phyloP scores from a whole-genome alignment of 2,797 vertebrate genomes.

The Pipistrellus pipistrellus region DNA sequence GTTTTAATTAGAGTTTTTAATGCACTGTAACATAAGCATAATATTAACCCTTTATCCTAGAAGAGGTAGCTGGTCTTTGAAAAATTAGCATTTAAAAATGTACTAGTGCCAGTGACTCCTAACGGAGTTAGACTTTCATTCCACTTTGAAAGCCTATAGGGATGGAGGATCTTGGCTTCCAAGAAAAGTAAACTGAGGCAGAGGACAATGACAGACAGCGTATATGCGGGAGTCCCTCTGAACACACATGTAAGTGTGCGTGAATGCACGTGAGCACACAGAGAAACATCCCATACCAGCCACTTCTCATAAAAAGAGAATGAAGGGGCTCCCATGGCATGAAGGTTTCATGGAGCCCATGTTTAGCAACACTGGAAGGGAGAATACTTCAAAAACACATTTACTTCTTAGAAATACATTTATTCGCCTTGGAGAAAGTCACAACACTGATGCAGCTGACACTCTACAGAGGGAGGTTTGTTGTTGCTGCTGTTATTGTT shows the following conservation, averaged over 20 bases:
- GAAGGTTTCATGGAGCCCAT: neutral
- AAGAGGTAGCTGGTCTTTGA: constrained; percentile 94
- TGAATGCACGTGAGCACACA: neutral
- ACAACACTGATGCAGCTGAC: neutral
- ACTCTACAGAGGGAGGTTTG: constrained; percentile 75
- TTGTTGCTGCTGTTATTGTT: constrained; percentile 81
- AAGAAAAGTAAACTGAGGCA: constrained; percentile 70
- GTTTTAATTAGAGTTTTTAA: constrained; percentile 99
- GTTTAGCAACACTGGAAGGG: neutral
- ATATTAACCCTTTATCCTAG: constrained; percentile 99
- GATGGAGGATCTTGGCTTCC: constrained; percentile 70
- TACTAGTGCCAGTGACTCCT: constrained; percentile 82
- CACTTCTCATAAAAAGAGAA: constrained; percentile 72
- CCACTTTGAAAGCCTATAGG: constrained; percentile 58
- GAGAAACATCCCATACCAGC: neutral
- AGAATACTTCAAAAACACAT: neutral
- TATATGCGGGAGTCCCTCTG: constrained; percentile 48
- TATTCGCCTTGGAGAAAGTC: constrained; percentile 65
- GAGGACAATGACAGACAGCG: neutral
- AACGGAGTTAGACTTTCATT: constrained; percentile 79
- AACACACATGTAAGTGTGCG: neutral
- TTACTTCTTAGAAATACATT: constrained; percentile 16
- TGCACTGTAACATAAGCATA: constrained; percentile 99
- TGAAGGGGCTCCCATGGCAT: neutral
- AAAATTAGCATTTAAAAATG: constrained; percentile 89